Base-by-base conservation (phyloP, 2,888 invertebrate genomes). In the Acronicta aceris region DNA sequence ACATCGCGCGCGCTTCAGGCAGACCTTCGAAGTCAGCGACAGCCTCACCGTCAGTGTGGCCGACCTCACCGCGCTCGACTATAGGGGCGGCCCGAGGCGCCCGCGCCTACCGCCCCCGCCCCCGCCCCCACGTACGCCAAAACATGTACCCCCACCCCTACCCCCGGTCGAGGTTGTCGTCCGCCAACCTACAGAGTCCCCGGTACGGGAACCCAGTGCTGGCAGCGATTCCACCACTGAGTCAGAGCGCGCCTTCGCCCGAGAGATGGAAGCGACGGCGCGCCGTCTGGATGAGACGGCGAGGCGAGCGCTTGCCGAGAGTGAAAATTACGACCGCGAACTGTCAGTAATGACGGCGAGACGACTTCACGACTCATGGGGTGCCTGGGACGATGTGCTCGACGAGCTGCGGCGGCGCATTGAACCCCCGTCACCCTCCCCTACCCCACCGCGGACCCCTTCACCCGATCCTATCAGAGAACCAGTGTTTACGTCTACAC, bases 31-130 rank as follows among this genome's bases (percentile, higher is more conserved):
- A 65, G 93, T 94, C 58, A 87, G 86, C 79, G 94, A 95, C 76
- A 86, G 85, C 85, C 95, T 92, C 81, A 96, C 96, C 81, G 95
- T 95, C 79, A 96, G 96, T 86, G 96, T 96, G 89, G 95, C 95
- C 55, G 95, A 96, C 89, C 90, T 96, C 73, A 96, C 96, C 45
- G 92, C 95, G 59, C 89, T 96, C 60, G 95, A 96, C 81, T 96
- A 95, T 92, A 83, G 95, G 84, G 86, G 89, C 71, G 87, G 87
- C 64, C 79, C 89, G 71, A 87, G 90, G 61, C 89, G 90, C 65
- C 91, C 89, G 71, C 90, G 88, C 67, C 87, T 89, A 64, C 93
- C 92, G 58, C 91, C 93, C 56, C 92, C 91, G 55, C 90, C 92
- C 45, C 88, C 87, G 2, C 86, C 83, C 60, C 78, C 88, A 25